Conservation (phyloP, 1,140 invertebrate genomes). For the Drosophila sturtevanti region DNA sequence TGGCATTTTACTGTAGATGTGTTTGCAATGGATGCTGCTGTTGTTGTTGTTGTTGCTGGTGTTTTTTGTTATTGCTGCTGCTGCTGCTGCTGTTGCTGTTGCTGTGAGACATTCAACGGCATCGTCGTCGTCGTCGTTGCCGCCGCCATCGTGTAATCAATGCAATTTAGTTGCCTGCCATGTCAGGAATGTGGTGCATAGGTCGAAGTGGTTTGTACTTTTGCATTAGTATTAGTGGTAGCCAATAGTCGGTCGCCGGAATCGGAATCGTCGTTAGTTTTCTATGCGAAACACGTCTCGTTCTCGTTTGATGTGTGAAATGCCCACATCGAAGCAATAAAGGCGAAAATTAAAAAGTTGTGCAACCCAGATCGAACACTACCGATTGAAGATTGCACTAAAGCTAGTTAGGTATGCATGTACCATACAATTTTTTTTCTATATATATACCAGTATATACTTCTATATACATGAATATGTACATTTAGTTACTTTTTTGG, state of each 20-base stretch:
- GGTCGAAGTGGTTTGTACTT: constrained; percentile 37
- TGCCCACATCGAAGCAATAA: constrained; percentile 16
- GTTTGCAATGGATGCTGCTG: constrained; percentile 14
- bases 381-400: constrained; percentile 48
- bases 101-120: neutral
- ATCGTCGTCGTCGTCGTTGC: constrained; percentile 1
- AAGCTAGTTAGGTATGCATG: constrained; percentile 5
- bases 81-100: neutral
- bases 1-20: constrained; percentile 65
- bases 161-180: constrained; percentile 66
- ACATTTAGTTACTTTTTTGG: constrained; percentile 11
- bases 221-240: neutral
- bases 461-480: neutral
- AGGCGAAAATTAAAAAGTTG: constrained; percentile 34
- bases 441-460: neutral
- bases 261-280: constrained; percentile 6
- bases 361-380: constrained; percentile 27
- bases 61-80: constrained; percentile 10
- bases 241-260: neutral
- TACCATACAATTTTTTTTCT: neutral
- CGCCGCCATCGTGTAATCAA: constrained; percentile 58
- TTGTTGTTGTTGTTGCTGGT: neutral
- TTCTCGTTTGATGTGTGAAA: constrained; percentile 47
- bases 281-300: constrained; percentile 50
- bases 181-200: constrained; percentile 67